phyloP scores from a whole-genome alignment of 2,113 vertebrate species.

The Puffinus mauretanicus region DNA sequence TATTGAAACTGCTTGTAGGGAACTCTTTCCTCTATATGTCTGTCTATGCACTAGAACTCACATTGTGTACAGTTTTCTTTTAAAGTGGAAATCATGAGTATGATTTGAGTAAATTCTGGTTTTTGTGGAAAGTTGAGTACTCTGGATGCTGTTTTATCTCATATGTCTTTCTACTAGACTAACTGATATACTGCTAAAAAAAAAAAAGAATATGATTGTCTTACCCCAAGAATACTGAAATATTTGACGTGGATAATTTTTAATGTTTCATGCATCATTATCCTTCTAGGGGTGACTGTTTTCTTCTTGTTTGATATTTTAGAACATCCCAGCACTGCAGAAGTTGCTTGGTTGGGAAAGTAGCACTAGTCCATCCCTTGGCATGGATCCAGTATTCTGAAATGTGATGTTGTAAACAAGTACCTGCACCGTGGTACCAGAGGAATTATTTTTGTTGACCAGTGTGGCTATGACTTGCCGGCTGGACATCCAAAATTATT shows the following conservation, averaged over 20 bases:
- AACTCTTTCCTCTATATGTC: background rate
- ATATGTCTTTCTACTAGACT: background rate
- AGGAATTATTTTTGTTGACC: background rate
- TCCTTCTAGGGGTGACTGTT: background rate
- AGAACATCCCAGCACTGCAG: background rate
- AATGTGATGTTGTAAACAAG: background rate
- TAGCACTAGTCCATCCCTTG: background rate
- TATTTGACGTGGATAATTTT: background rate
- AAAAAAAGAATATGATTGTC: background rate
- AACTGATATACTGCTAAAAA: background rate
- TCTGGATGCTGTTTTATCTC: background rate
- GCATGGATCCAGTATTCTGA: background rate
- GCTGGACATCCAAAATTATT: background rate
- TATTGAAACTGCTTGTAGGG: background rate
- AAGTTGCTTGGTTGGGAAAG: background rate
- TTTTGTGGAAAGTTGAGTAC: background rate
- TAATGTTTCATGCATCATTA: background rate
- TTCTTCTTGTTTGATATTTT: background rate
- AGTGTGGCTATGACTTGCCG: background rate
- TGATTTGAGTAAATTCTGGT: background rate
- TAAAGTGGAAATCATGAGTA: background rate
- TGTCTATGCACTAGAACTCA: background rate
- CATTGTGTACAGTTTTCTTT: background rate
- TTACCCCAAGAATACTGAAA: background rate
- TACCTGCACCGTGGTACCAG: background rate